Conservation (phyloP, 2,888 invertebrate genomes). For the Stictocephala bisonia region DNA sequence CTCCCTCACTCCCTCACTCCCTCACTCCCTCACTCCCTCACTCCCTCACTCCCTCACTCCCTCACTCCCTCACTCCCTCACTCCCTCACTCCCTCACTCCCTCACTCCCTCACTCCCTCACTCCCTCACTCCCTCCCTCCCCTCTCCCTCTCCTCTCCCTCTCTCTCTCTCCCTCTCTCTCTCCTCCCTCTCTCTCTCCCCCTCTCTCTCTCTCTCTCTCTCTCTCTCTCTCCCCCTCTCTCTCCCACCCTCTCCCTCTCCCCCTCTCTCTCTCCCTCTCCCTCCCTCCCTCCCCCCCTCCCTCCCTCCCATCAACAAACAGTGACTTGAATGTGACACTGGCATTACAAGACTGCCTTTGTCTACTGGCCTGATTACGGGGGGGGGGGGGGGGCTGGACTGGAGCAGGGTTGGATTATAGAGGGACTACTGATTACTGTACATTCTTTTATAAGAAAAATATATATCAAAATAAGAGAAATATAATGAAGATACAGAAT, state of each 20-base stretch:
- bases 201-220: not conserved
- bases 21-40: not conserved
- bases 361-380: too few species aligned
- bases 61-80: not conserved
- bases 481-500: too few species aligned
- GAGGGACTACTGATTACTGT: too few species aligned
- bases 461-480: too few species aligned
- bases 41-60: not conserved
- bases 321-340: too few species aligned
- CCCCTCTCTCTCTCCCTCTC: not conserved
- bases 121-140: too few species aligned
- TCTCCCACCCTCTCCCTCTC: too few species aligned
- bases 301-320: not conserved
- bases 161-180: conserved; percentile 4
- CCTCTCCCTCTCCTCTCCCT: not conserved
- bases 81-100: not conserved
- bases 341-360: too few species aligned
- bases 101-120: not conserved
- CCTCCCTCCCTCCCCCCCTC: not conserved
- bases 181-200: not conserved
- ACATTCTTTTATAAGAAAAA: too few species aligned
- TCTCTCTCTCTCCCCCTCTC: too few species aligned
- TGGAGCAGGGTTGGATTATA: too few species aligned
- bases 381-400: too few species aligned
- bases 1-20: not conserved